These are phyloP conservation scores for Centropus bengalensis DNA, from an alignment of 2,113 vertebrate genomes.

Conservation along the genomic window DNA sequence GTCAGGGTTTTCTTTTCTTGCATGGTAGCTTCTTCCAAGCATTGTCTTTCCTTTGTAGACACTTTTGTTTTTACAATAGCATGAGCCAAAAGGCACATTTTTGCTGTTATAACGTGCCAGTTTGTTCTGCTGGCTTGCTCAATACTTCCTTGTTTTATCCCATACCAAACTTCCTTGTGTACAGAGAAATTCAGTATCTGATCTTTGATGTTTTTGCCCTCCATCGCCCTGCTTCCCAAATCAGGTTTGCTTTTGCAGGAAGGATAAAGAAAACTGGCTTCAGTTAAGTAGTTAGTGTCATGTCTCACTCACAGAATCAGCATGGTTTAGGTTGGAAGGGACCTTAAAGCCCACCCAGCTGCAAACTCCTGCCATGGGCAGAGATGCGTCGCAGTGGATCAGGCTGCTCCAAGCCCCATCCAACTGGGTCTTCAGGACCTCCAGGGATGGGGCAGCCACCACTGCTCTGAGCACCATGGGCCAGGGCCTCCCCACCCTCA, in stretches of 20 bases:
- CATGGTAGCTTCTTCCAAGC: accelerated
- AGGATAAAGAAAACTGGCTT: neutral
- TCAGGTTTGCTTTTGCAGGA: neutral
- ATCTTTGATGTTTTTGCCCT: neutral
- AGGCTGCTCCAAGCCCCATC: too few relatives aligned
- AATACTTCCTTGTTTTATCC: neutral
- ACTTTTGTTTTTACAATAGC: accelerated
- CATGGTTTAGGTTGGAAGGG: too few relatives aligned
- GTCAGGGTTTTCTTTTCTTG: neutral
- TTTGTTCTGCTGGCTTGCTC: neutral
- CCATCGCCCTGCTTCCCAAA: neutral
- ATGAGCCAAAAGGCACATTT: neutral
- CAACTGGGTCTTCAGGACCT: too few relatives aligned
- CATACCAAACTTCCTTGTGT: neutral
- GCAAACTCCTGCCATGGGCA: too few relatives aligned
- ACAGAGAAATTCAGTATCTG: neutral
- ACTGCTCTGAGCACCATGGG: too few relatives aligned
- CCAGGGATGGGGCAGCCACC: too few relatives aligned
- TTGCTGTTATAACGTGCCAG: accelerated
- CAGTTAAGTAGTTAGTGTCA: neutral
- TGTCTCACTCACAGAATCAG: neutral
- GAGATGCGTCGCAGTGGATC: too few relatives aligned
- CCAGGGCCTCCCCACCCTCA: too few relatives aligned
- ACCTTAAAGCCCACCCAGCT: too few relatives aligned
- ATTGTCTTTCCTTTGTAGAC: too few relatives aligned